phyloP scores from a whole-genome alignment of 2,888 invertebrate species.

The Lysandra coridon region DNA sequence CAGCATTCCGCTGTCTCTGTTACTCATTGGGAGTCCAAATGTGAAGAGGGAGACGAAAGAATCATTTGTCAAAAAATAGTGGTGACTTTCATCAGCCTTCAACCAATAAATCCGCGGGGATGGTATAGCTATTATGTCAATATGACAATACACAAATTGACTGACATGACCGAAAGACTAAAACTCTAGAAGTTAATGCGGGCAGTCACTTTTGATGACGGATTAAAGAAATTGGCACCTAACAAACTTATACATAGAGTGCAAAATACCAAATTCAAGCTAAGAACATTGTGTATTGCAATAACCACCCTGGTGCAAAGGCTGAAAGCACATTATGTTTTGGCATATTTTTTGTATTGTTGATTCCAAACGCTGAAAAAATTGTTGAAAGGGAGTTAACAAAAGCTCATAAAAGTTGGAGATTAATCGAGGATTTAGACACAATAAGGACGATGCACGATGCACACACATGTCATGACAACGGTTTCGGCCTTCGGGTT shows the following conservation, averaged over 20 bases:
- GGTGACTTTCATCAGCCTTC: constrained; percentile 73
- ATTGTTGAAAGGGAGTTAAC: constrained; percentile 68
- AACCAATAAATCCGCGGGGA: constrained; percentile 75
- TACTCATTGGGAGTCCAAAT: constrained; percentile 36
- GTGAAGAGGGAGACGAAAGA: constrained; percentile 50
- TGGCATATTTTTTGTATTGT: constrained; percentile 47
- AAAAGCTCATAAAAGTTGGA: constrained; percentile 77
- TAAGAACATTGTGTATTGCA: constrained; percentile 17
- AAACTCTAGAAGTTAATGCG: constrained; percentile 74
- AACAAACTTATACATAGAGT: constrained; percentile 40
- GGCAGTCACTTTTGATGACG: constrained; percentile 41
- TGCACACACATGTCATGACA: constrained; percentile 64
- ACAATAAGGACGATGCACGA: constrained; percentile 64
- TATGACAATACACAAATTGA: constrained; percentile 80
- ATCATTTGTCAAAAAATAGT: constrained; percentile 60
- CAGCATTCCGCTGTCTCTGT: constrained; percentile 45
- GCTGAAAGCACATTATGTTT: constrained; percentile 44
- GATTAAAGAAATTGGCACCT: constrained; percentile 44
- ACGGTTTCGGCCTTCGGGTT: constrained; percentile 49
- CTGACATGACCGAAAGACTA: constrained; percentile 77
- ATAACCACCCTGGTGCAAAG: constrained; percentile 29
- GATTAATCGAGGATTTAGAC: constrained; percentile 78
- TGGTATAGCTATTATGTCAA: constrained; percentile 77
- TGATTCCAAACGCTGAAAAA: constrained; percentile 56
- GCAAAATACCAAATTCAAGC: constrained; percentile 35